phyloP scores from a whole-genome alignment of 2,888 invertebrate species.

The Cabera pusaria region DNA sequence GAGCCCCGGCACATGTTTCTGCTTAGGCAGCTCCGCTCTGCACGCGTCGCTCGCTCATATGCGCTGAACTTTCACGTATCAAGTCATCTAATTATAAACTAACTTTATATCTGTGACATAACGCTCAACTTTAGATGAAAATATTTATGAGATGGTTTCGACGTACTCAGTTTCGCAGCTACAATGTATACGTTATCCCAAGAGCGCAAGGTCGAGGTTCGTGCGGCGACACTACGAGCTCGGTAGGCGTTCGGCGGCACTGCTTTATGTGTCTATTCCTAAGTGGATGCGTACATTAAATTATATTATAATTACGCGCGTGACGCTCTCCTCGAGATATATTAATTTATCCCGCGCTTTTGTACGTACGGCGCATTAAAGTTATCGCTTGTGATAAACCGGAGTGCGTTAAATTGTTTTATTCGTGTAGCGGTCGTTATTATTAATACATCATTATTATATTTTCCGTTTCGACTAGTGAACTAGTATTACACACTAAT shows the following conservation, averaged over 20 bases:
- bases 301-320: slow-evolving; percentile 28
- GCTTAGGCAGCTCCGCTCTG: too few relatives aligned
- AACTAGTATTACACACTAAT: too few relatives aligned
- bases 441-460: not conserved
- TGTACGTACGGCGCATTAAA: slow-evolving; percentile 27
- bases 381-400: slow-evolving; percentile 28
- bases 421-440: slow-evolving; percentile 13
- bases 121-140: slow-evolving; percentile 17
- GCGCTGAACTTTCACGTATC: slow-evolving; percentile 9
- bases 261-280: slow-evolving; percentile 22
- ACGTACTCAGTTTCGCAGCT: slow-evolving; percentile 7
- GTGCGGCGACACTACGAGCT: slow-evolving; percentile 9
- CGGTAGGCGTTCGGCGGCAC: slow-evolving; percentile 13
- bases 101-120: slow-evolving; percentile 17
- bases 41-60: slow-evolving; percentile 10
- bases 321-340: slow-evolving; percentile 11
- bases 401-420: slow-evolving; percentile 20
- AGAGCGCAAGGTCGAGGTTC: slow-evolving; percentile 7
- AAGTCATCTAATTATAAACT: slow-evolving; percentile 17
- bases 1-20: too few relatives aligned
- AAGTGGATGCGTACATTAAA: slow-evolving; percentile 29
- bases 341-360: slow-evolving; percentile 25
- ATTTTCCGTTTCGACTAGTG: too few relatives aligned
- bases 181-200: slow-evolving; percentile 7
- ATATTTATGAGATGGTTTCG: slow-evolving; percentile 17